Evolutionary conservation across 2,888 invertebrate species (phyloP), one percentile per base, ranked within the genome.

Genomic region (Eupithecia insigniata): DNA sequence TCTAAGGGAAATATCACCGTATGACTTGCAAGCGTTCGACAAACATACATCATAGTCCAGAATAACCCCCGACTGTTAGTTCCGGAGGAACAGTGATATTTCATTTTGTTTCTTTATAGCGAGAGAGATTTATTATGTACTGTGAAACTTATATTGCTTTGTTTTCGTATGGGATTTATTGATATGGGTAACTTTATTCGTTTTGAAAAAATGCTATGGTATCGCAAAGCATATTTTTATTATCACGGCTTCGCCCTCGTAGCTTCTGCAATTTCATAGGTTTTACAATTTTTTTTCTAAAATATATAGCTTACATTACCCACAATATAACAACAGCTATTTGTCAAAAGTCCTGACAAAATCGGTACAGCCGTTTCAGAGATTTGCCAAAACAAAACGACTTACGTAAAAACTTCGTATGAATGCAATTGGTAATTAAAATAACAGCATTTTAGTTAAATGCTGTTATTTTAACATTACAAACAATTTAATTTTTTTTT

Each of bases 91-190:
- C 34, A 64, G 55, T 55, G 26, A 55, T 64, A 64, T 64, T 64
- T 64, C 64, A 64, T 64, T 30, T 36, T 64, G 64, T 64, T 64
- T 64, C 64, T 64, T 36, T 64, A 64, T 34, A 36, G 64, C 64
- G 36, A 34, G 39, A 64, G 22, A 64, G 64, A 64, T 64, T 64
- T 64, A 64, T 64, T 64, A 14, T n/a, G 36, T 62, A 22, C 64
- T 22, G n/a, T 64, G 39, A 26, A 36, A 36, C 64, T 64, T 64
- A 32, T 62, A 64, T 64, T 64, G 64, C 64, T 64, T 64, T 64
- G 64, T 64, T 64, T 64, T 64, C 64, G 22, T 34, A n/a, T 64
- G 64, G 64, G 26, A 39, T 64, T 22, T n/a, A n/a, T 62, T 64
- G 26, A 55, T 55, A 55, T 64, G 64, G 22, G 36, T 64, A 64